A percentile compares a stretch with the other conserved stretches of the same genome.
These are phyloP conservation scores for Leptatherina wallacei DNA, from an alignment of 2,797 vertebrate genomes.

Conservation along the genomic window DNA sequence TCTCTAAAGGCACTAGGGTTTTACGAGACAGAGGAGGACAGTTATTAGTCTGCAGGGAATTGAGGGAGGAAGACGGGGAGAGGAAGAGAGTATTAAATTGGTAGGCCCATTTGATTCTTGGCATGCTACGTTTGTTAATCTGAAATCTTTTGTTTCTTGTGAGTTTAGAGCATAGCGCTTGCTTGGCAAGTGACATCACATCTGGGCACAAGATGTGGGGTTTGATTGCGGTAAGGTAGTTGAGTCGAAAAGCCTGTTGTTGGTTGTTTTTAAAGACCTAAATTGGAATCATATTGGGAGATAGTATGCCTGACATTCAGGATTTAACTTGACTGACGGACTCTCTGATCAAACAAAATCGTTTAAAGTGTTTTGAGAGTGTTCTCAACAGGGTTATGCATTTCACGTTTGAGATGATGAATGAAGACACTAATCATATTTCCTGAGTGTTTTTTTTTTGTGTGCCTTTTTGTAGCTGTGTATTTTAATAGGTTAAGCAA, in stretches of 20 bases:
- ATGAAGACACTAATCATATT: not conserved
- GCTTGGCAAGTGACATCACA: slow-evolving; percentile 52
- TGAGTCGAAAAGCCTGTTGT: slow-evolving; percentile 54
- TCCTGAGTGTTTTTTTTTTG: not conserved
- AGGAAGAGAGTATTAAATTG: slow-evolving; percentile 43
- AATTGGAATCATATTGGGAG: slow-evolving; percentile 54
- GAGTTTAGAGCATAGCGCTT: slow-evolving; percentile 30
- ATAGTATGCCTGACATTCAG: slow-evolving; percentile 24
- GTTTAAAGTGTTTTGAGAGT: slow-evolving; percentile 20
- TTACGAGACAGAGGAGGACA: slow-evolving; percentile 73
- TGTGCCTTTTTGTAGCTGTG: not conserved
- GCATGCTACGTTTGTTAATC: slow-evolving; percentile 55
- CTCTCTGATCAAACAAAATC: slow-evolving; percentile 2
- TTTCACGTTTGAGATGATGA: not conserved
- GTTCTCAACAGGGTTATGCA: slow-evolving; percentile 7
- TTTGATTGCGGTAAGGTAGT: slow-evolving; percentile 39
- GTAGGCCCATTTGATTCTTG: slow-evolving; percentile 41
- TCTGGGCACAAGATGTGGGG: slow-evolving; percentile 72
- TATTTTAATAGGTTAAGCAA: not conserved
- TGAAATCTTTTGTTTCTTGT: slow-evolving; percentile 57
- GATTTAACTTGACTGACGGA: slow-evolving; percentile 30
- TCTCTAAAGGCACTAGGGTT: slow-evolving; percentile 78
- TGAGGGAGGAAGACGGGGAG: slow-evolving; percentile 31
- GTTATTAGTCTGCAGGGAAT: slow-evolving; percentile 68
- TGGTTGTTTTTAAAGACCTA: slow-evolving; percentile 60